phyloP scores from a whole-genome alignment of 2,888 invertebrate genomes.

The Pristionchus mayeri region DNA sequence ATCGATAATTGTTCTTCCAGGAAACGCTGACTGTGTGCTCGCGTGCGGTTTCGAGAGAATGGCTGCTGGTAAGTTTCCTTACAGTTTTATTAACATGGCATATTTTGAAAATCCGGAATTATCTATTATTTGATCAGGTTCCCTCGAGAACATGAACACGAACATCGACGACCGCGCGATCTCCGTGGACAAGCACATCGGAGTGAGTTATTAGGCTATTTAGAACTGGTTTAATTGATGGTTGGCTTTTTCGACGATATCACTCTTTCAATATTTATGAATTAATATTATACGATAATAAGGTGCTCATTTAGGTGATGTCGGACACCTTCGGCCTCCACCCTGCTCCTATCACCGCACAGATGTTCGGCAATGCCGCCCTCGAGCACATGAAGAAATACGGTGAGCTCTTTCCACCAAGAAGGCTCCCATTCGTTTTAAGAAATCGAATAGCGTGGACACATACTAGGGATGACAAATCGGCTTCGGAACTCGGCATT shows the following conservation, averaged over 20 bases:
- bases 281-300: no score
- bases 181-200: constrained; percentile 80
- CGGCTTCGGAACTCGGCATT: no score
- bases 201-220: no score
- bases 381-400: constrained; percentile 95
- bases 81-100: no score
- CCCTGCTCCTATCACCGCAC: constrained; percentile 90
- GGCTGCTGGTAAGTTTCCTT: constrained; percentile 81
- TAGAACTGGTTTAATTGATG: constrained; percentile 57
- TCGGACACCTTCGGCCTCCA: constrained; percentile 87
- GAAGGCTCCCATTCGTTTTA: no score
- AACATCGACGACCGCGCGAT: constrained; percentile 85
- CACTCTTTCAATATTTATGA: no score
- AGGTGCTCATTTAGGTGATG: constrained; percentile 87
- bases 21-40: constrained; percentile 88
- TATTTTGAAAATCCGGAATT: no score
- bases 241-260: no score
- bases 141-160: constrained; percentile 74
- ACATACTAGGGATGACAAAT: no score
- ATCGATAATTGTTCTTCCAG: constrained; percentile 63
- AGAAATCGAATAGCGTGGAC: no score
- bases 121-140: no score
- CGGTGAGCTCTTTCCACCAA: no score
- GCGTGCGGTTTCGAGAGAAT: constrained; percentile 98
- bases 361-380: constrained; percentile 96